Base-by-base conservation (phyloP, 2,113 vertebrate genomes). In the Taxidea taxus region DNA sequence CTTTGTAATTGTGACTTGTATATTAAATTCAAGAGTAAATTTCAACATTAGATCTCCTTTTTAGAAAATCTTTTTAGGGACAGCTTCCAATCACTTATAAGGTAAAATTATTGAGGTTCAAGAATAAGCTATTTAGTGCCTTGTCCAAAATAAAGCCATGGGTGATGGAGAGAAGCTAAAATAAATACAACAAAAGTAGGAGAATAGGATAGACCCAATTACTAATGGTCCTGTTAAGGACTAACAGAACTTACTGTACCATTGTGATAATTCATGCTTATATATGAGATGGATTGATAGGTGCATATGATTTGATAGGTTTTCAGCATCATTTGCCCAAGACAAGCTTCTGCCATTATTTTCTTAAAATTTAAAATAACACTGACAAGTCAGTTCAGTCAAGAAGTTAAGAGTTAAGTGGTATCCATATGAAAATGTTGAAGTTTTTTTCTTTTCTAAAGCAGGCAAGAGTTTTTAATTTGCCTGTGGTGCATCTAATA, bases 21-120 rank as follows among this genome's bases (percentile, higher is more conserved):
- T 64, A 83, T 97, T 95, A 91, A 94, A 95, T 56, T 29, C 81
- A 49, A 87, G 44, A 92, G 37, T 66, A 81, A 87, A 97, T 94
- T 82, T 95, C 39, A 95, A 70, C 62, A 70, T 39, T 62, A 95
- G 47, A 80, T 47, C 44, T 95, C 39, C 54, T 95, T 94, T 95
- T 89, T 39, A 94, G 84, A 95, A 95, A 95, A 96, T 92, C 49
- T 93, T 85, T 80, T 27, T 91, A 89, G 49, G 39, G 60, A 94
- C 51, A 96, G 82, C 44, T 96, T 97, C 51, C 11, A 82, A 11
- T 87, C 42, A 77, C 12, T 86, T 96, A n/a, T 21, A 92, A 85
- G 44, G 18, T 77, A 94, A 64, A n/a, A n/a, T 91, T 89, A 74
- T 23, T 93, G 62, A 93, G 10, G 56, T 75, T 91, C 64, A 88